Evolutionary conservation across 2,113 vertebrate genomes (phyloP), one percentile per base, ranked within the genome.

Genomic region (Cochlearius cochlearius): DNA sequence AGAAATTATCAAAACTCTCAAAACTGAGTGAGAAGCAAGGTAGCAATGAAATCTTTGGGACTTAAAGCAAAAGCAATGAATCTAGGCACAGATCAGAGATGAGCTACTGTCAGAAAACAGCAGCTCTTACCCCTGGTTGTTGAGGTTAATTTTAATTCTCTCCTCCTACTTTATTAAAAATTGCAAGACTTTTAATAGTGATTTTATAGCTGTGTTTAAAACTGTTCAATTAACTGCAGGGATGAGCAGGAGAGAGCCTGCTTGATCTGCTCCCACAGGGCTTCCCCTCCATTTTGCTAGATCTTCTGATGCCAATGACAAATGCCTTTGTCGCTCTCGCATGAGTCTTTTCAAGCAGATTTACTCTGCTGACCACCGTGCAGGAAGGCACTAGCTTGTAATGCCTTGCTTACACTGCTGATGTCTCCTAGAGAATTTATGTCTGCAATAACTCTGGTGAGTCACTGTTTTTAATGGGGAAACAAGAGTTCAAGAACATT

Each of bases 61-160:
- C 56, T 58, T 86, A 16, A 53, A 43, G 38, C 18, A 67, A 94
- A 97, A 93, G 9, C 47, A 88, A 17, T 11, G 60, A 10, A n/a
- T 52, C n/a, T 53, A 69, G 23, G 29, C 22, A 92, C 45, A 50
- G 25, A 84, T 47, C 53, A 71, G 73, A 92, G 59, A 59, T 59
- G 73, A 69, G n/a, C 53, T 66, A 56, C 34, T 30, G 39, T 27
- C 64, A 80, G 34, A 77, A 67, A 79, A 80, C 27, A 80, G 59
- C 47, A 83, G 36, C 63, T 95, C 38, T 56, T 81, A 55, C 29
- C 23, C 18, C 45, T 69, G 36, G 43, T 25, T 94, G 30, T 29
- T 75, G 45, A 94, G 64, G 30, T 92, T 86, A 50, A 92, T 76
- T 91, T 96, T 89, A 87, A 81, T 89, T 95, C 52, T 78, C 27